phyloP scores from a whole-genome alignment of 2,113 vertebrate genomes.

The Pedetes capensis region DNA sequence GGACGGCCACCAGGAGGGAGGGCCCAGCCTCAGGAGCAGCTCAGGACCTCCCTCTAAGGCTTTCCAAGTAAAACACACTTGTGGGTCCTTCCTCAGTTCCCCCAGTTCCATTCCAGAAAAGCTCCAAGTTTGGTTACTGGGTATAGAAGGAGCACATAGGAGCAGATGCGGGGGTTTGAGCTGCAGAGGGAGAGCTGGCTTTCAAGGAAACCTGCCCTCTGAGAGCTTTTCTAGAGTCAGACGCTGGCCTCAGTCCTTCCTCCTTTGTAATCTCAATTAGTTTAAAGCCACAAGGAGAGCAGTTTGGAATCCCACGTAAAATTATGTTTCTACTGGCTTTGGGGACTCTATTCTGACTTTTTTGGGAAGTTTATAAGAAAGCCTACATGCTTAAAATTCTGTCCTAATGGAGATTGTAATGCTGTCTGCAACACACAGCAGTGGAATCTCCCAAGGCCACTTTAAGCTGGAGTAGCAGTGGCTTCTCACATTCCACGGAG shows the following conservation, averaged over 20 bases:
- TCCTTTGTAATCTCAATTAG: neutral
- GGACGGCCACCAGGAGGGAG: neutral
- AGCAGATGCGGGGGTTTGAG: neutral
- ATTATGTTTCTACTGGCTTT: neutral
- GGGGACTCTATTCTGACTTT: neutral
- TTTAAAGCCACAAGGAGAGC: neutral
- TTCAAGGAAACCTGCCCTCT: neutral
- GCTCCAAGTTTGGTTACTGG: neutral
- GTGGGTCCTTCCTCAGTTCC: neutral
- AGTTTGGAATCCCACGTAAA: neutral
- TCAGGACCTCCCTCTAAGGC: too few relatives aligned
- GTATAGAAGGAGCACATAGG: neutral
- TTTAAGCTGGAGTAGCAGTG: neutral
- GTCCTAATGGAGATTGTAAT: neutral
- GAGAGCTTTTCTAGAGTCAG: neutral
- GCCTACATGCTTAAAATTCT: neutral
- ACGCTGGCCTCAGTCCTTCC: fast-evolving
- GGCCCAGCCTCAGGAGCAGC: too few relatives aligned
- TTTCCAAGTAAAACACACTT: neutral
- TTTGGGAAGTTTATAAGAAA: neutral
- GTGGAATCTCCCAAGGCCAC: constrained; percentile 34
- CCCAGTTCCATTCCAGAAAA: neutral
- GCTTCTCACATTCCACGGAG: constrained; percentile 39
- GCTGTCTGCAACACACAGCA: neutral
- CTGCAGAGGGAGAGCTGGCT: neutral